A percentile compares a stretch with the other conserved stretches of the same genome.
These are phyloP conservation scores for Trisateles emortualis DNA, from an alignment of 2,888 invertebrate genomes.

Conservation along the genomic window DNA sequence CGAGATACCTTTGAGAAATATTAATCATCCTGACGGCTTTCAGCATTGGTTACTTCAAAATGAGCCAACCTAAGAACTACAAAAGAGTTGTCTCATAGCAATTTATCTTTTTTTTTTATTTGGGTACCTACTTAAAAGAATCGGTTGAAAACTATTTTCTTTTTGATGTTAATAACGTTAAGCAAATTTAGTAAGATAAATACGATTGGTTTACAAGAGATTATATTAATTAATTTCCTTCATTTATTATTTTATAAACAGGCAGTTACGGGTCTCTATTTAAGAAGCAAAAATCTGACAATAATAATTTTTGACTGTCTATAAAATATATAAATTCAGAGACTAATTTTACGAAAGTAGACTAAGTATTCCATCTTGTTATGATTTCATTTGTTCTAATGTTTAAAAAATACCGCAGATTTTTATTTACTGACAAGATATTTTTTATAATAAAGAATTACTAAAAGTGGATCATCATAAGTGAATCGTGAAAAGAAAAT, in stretches of 20 bases:
- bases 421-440: background rate
- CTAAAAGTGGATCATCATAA: background rate
- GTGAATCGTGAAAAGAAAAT: slow-evolving; percentile 2
- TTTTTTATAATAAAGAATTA: background rate
- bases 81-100: too few species aligned
- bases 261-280: background rate
- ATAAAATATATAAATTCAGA: background rate
- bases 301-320: background rate
- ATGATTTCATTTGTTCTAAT: background rate
- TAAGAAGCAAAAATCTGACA: background rate
- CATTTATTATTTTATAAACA: background rate
- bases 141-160: too few species aligned
- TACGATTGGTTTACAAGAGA: too few species aligned
- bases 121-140: too few species aligned
- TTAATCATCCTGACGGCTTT: too few species aligned
- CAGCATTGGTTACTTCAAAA: too few species aligned
- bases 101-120: too few species aligned
- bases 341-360: background rate
- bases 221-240: background rate
- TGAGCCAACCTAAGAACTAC: too few species aligned
- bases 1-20: too few species aligned
- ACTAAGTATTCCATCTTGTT: background rate
- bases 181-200: too few species aligned
- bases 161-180: too few species aligned
- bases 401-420: background rate